phyloP scores from a whole-genome alignment of 1,140 invertebrate genomes.

The Thaumetopoea pityocampa region DNA sequence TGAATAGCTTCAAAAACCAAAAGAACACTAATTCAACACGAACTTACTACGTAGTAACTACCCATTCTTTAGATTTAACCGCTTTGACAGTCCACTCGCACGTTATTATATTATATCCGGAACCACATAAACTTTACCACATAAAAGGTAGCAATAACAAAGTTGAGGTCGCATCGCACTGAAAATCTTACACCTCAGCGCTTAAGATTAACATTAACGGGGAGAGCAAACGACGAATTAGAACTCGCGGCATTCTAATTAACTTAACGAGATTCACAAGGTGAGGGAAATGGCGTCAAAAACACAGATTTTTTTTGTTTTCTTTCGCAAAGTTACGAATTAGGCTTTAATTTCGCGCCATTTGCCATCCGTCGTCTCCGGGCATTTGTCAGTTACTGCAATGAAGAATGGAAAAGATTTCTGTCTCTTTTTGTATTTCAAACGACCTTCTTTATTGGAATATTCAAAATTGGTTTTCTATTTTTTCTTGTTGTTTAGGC shows the following conservation, averaged over 20 bases:
- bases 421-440: slow-evolving; percentile 20
- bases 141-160: slow-evolving; percentile 10
- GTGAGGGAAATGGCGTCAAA: background rate
- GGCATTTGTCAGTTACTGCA: slow-evolving; percentile 22
- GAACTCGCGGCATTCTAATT: slow-evolving; percentile 10
- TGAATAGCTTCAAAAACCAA: too few species aligned
- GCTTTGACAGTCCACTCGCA: too few species aligned
- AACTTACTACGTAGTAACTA: too few species aligned
- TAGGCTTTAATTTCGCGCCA: slow-evolving; percentile 21
- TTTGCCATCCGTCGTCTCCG: slow-evolving; percentile 17
- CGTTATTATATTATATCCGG: too few species aligned
- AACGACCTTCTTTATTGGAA: slow-evolving; percentile 19
- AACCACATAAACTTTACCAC: slow-evolving; percentile 18
- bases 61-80: too few species aligned
- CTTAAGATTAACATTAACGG: slow-evolving; percentile 10
- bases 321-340: slow-evolving; percentile 10
- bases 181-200: slow-evolving; percentile 5
- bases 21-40: too few species aligned
- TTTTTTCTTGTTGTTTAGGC: too few species aligned
- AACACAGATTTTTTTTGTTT: too few species aligned
- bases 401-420: slow-evolving; percentile 22
- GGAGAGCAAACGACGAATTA: slow-evolving; percentile 14
- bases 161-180: slow-evolving; percentile 8
- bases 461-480: slow-evolving; percentile 23
- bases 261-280: slow-evolving; percentile 4